Percentiles rank a stretch among this genome's conserved stretches.
phyloP scores from a whole-genome alignment of 2,113 vertebrate species.

The Malaclemys terrapin region DNA sequence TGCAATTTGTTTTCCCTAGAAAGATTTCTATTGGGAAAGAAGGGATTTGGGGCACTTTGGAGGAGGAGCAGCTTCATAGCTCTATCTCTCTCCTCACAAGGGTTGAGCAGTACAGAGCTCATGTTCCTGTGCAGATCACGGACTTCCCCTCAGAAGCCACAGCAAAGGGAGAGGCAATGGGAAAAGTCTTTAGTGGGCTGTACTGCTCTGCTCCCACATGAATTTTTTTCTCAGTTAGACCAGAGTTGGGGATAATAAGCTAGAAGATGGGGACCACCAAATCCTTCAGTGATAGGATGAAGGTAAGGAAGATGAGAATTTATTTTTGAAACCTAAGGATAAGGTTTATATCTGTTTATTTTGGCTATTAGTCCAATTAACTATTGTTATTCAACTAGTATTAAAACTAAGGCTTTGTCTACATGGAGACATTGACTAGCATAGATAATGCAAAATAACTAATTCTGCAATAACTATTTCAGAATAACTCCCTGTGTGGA shows the following conservation, averaged over 20 bases:
- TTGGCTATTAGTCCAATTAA: not conserved
- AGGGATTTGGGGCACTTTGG: not conserved
- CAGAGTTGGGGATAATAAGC: not conserved
- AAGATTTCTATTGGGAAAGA: not conserved
- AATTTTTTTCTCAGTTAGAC: not conserved
- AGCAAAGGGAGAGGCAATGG: not conserved
- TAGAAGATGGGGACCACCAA: not conserved
- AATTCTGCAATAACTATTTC: not conserved
- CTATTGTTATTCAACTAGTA: not conserved
- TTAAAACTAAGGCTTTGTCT: not conserved
- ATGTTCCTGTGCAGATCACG: not conserved
- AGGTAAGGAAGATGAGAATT: not conserved
- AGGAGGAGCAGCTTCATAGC: not conserved
- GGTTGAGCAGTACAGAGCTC: not conserved
- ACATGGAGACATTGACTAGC: not conserved
- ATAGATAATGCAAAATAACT: not conserved
- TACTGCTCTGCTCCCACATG: not conserved
- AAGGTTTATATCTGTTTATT: not conserved
- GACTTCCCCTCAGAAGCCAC: not conserved
- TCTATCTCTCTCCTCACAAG: not conserved
- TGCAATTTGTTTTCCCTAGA: not conserved
- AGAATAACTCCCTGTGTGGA: not conserved
- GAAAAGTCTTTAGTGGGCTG: not conserved
- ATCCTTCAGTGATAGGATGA: not conserved
- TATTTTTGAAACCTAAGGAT: not conserved